Percentiles rank a stretch among this genome's conserved stretches.
Evolutionary conservation across 2,797 vertebrate genomes (phyloP).

Genomic region (Malurus splendens): DNA sequence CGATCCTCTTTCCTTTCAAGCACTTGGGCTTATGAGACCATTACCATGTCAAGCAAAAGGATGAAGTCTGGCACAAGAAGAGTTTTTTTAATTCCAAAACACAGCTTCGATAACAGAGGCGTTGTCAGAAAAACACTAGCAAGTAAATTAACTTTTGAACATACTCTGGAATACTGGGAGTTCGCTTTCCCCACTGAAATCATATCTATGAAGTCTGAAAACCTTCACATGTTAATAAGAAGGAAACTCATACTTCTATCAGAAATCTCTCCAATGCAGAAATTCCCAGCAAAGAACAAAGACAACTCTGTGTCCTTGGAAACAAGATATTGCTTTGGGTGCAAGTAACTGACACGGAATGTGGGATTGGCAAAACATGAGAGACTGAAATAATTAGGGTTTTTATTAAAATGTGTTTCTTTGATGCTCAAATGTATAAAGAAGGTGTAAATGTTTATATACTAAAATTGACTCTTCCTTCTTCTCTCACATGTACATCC

Average conservation of each 20-base stretch:
- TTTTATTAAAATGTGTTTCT: constrained; percentile 45
- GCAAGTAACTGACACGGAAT: constrained; percentile 29
- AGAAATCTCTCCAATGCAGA: constrained; percentile 10
- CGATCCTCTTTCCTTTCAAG: neutral
- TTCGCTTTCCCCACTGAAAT: neutral
- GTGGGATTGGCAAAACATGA: neutral
- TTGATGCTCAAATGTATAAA: neutral
- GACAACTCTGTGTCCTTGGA: constrained; percentile 25
- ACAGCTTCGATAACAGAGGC: neutral
- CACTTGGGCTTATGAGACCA: neutral
- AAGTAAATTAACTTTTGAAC: neutral
- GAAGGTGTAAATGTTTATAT: neutral
- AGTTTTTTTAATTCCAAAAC: neutral
- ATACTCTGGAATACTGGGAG: neutral
- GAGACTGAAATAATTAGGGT: constrained; percentile 21
- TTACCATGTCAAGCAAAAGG: accelerated
- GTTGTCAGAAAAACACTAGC: neutral
- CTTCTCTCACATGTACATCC: neutral
- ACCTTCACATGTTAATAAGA: neutral
- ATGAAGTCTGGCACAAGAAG: neutral
- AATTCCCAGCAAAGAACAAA: constrained; percentile 38
- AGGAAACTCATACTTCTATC: neutral
- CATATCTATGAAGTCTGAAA: neutral
- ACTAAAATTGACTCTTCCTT: neutral
- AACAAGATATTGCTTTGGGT: constrained; percentile 50